Conservation (phyloP, 2,113 vertebrate genomes). For the Engystomops pustulosus region DNA sequence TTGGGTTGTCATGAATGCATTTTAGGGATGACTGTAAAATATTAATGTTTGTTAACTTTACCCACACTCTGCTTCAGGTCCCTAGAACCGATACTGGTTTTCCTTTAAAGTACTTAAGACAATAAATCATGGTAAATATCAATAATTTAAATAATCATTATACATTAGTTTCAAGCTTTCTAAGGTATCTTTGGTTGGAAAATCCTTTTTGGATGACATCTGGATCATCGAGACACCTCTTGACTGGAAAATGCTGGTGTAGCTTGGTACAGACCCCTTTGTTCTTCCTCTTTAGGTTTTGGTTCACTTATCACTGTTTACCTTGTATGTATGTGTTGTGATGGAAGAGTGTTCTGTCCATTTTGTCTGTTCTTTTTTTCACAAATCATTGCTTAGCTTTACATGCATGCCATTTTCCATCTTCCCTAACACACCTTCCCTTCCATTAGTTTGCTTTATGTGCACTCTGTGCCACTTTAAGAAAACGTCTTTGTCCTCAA, state of each 20-base stretch:
- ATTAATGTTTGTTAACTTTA: conserved; percentile 51
- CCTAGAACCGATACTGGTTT: conserved; percentile 54
- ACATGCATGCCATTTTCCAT: not conserved
- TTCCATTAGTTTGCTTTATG: conserved; percentile 41
- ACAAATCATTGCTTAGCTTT: not conserved
- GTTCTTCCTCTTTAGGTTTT: conserved; percentile 66
- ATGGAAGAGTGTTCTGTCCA: conserved; percentile 48
- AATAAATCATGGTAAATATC: conserved; percentile 14
- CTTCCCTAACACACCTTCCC: conserved; percentile 24
- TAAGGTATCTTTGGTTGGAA: conserved; percentile 66
- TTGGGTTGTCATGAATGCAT: conserved; percentile 1
- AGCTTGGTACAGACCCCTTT: conserved; percentile 68
- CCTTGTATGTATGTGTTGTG: conserved; percentile 63
- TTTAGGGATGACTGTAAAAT: conserved; percentile 21
- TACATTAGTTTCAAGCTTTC: conserved; percentile 27
- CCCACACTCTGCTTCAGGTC: conserved; percentile 67
- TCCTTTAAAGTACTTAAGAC: not conserved
- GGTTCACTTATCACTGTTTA: conserved; percentile 63
- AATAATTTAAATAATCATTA: conserved; percentile 40
- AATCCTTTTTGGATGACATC: conserved; percentile 72
- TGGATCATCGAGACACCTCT: conserved; percentile 70
- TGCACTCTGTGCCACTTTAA: conserved; percentile 45
- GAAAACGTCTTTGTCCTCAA: conserved; percentile 40
- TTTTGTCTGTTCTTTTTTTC: not conserved
- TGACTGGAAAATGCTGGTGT: conserved; percentile 70